phyloP scores from a whole-genome alignment of 2,113 vertebrate genomes.

The Anseranas semipalmata region DNA sequence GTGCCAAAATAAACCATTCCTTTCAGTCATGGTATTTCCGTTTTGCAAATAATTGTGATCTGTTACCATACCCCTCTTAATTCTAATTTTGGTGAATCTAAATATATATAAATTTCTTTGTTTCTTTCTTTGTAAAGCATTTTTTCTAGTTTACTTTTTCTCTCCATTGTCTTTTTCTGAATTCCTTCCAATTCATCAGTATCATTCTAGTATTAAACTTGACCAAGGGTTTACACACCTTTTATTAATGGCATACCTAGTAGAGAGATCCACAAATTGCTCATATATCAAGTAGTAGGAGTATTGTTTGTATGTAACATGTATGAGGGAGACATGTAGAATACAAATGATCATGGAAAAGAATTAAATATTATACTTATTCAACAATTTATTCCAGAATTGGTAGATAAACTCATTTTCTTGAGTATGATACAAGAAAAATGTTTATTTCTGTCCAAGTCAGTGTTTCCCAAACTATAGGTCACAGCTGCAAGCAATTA shows the following conservation, averaged over 20 bases:
- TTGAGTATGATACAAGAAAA: not conserved
- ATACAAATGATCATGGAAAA: not conserved
- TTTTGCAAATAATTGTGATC: slow-evolving; percentile 26
- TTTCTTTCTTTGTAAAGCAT: not conserved
- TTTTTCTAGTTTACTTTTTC: not conserved
- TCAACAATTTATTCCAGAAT: not conserved
- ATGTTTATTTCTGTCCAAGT: not conserved
- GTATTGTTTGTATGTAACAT: not conserved
- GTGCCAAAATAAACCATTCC: slow-evolving; percentile 49
- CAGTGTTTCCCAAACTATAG: not conserved
- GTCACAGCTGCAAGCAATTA: slow-evolving; percentile 12
- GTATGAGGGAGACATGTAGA: not conserved
- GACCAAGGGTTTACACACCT: not conserved
- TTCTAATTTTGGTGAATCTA: not conserved
- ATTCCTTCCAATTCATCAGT: not conserved
- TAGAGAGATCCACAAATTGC: not conserved
- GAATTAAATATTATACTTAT: not conserved
- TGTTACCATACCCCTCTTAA: not conserved
- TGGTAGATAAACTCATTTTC: not conserved
- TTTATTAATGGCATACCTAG: not conserved
- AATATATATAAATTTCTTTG: not conserved
- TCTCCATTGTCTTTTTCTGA: not conserved
- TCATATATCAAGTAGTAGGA: not conserved
- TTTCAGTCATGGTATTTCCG: slow-evolving; percentile 28
- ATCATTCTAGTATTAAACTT: not conserved